Percentiles rank a stretch among this genome's conserved stretches.
Conservation (phyloP, 2,113 vertebrate species). For the Sander vitreus region DNA sequence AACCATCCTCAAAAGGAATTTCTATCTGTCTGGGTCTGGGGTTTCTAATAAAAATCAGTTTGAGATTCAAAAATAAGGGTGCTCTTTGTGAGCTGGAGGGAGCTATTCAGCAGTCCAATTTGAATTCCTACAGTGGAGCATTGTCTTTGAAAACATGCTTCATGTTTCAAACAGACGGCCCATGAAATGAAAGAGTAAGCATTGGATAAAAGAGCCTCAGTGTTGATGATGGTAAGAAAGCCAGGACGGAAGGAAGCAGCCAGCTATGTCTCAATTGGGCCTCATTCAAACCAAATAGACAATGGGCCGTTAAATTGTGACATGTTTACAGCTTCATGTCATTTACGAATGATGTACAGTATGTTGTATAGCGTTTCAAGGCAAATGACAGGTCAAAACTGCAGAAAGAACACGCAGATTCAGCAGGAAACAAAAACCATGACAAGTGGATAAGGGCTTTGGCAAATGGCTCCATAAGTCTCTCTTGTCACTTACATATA, state of each 20-base stretch:
- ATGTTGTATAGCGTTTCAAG: slow-evolving; percentile 16
- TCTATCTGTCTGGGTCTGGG: slow-evolving; percentile 71
- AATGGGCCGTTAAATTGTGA: slow-evolving; percentile 58
- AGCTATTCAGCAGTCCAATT: slow-evolving; percentile 59
- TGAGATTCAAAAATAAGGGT: slow-evolving; percentile 66
- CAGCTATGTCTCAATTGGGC: slow-evolving; percentile 64
- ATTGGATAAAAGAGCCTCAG: slow-evolving; percentile 63
- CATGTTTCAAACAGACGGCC: slow-evolving; percentile 73
- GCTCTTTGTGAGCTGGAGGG: slow-evolving; percentile 66
- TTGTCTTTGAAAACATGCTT: slow-evolving; percentile 74
- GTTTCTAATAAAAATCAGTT: slow-evolving; percentile 70
- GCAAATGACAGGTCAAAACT: slow-evolving; percentile 34
- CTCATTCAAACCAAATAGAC: slow-evolving; percentile 63
- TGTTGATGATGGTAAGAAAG: slow-evolving; percentile 62
- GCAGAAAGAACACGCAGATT: slow-evolving; percentile 55
- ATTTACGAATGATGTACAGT: slow-evolving; percentile 55
- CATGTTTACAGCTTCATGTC: slow-evolving; percentile 62
- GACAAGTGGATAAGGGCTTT: slow-evolving; percentile 58
- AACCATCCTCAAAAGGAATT: slow-evolving; percentile 81
- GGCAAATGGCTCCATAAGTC: slow-evolving; percentile 64
- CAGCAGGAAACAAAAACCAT: slow-evolving; percentile 59
- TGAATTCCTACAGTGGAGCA: slow-evolving; percentile 63
- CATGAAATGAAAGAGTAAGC: slow-evolving; percentile 73
- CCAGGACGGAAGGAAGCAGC: slow-evolving; percentile 36
- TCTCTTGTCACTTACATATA: slow-evolving; percentile 60